Conservation (phyloP, 2,797 vertebrate species). For the Alcedo atthis region DNA sequence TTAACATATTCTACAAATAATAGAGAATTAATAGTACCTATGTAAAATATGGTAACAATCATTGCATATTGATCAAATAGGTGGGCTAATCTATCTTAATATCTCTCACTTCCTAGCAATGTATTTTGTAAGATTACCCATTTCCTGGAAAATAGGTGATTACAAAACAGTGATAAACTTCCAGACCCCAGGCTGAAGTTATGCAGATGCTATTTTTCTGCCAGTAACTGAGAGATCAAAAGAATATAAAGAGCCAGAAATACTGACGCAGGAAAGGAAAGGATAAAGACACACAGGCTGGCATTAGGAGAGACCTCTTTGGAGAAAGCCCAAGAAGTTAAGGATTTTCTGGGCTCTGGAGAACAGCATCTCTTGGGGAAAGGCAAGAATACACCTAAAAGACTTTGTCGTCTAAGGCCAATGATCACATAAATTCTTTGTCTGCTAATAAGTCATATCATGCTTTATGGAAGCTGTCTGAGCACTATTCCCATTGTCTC, state of each 20-base stretch:
- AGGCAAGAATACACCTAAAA: background rate
- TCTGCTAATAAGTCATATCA: slow-evolving; percentile 10
- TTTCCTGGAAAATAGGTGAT: background rate
- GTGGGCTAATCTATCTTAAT: background rate
- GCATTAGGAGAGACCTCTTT: background rate
- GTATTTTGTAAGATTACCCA: background rate
- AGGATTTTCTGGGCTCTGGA: background rate
- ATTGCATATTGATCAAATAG: background rate
- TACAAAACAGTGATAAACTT: background rate
- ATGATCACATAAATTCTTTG: slow-evolving; percentile 32
- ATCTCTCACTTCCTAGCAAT: background rate
- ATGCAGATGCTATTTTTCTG: background rate
- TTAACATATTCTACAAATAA: background rate
- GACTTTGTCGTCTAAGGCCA: background rate
- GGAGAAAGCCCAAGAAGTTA: background rate
- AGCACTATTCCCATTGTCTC: slow-evolving; percentile 12
- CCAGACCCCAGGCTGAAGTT: background rate
- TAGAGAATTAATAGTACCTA: background rate
- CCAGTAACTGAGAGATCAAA: slow-evolving; percentile 34
- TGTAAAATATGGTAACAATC: background rate
- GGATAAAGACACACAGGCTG: background rate
- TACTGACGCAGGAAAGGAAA: background rate
- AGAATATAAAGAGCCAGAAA: background rate
- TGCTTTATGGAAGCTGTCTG: background rate
- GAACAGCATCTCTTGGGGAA: background rate